These are phyloP conservation scores for Pangasius djambal DNA, from an alignment of 2,797 vertebrate genomes.

Conservation along the genomic window DNA sequence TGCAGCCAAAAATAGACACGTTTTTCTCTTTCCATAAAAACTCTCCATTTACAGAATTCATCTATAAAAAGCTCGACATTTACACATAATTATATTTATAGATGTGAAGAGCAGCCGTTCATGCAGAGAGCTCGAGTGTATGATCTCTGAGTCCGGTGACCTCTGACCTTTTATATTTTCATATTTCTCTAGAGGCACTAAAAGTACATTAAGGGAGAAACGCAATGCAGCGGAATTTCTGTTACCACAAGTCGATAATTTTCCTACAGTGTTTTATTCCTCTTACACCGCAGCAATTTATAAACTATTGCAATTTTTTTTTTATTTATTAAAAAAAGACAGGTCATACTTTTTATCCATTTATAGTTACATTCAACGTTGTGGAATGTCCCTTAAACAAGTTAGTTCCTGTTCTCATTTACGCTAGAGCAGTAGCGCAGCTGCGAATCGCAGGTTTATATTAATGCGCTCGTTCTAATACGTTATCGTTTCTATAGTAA, in stretches of 20 bases:
- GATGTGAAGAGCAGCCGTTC: not conserved
- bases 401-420: not conserved
- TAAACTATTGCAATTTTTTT: not conserved
- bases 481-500: not conserved
- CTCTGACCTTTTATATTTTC: not conserved
- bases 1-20: slow-evolving; percentile 58
- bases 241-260: not conserved
- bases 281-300: not conserved
- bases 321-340: not conserved
- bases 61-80: slow-evolving; percentile 33
- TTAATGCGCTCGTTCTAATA: not conserved
- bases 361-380: not conserved
- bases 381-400: not conserved
- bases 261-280: not conserved
- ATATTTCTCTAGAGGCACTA: not conserved
- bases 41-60: slow-evolving; percentile 51
- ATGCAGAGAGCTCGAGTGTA: not conserved
- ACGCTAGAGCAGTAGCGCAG: too few relatives aligned
- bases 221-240: not conserved
- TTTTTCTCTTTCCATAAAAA: slow-evolving; percentile 54
- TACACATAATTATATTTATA: slow-evolving; percentile 1
- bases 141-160: not conserved
- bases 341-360: not conserved
- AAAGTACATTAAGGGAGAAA: not conserved
- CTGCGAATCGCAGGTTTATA: not conserved